Conservation (phyloP, 2,113 vertebrate species). For the Otus sunia region DNA sequence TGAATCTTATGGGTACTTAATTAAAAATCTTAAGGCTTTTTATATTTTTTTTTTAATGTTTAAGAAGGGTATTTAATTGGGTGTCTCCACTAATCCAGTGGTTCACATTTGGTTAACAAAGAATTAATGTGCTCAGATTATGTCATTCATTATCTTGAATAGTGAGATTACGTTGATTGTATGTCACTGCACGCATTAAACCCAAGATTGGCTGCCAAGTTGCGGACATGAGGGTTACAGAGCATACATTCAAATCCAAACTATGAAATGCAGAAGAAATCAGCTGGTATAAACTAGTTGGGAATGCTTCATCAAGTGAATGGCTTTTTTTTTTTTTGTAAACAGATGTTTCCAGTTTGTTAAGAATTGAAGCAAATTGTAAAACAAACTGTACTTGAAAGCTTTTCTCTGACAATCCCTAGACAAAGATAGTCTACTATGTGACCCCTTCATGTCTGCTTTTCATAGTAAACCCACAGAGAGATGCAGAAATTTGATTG, state of each 20-base stretch:
- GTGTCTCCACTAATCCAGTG: neutral
- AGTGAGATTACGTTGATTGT: neutral
- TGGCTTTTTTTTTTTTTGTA: neutral
- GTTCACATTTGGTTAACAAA: neutral
- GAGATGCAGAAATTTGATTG: neutral
- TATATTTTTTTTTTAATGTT: neutral
- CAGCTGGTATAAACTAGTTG: neutral
- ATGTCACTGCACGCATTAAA: neutral
- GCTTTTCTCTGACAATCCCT: neutral
- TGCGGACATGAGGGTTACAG: neutral
- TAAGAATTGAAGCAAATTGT: neutral
- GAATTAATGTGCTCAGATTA: neutral
- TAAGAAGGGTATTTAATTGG: neutral
- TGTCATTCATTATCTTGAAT: rapidly evolving
- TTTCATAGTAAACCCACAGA: neutral
- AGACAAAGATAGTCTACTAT: neutral
- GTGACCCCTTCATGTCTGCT: neutral
- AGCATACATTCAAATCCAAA: neutral
- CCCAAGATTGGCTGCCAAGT: neutral
- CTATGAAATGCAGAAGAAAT: neutral
- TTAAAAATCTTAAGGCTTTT: neutral
- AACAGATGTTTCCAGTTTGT: neutral
- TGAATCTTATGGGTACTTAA: neutral
- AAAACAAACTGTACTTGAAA: neutral
- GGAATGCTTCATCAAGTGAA: neutral